Percentiles rank a stretch among this genome's conserved stretches.
phyloP scores from a whole-genome alignment of 2,113 vertebrate genomes.

The Oostethus manadensis region DNA sequence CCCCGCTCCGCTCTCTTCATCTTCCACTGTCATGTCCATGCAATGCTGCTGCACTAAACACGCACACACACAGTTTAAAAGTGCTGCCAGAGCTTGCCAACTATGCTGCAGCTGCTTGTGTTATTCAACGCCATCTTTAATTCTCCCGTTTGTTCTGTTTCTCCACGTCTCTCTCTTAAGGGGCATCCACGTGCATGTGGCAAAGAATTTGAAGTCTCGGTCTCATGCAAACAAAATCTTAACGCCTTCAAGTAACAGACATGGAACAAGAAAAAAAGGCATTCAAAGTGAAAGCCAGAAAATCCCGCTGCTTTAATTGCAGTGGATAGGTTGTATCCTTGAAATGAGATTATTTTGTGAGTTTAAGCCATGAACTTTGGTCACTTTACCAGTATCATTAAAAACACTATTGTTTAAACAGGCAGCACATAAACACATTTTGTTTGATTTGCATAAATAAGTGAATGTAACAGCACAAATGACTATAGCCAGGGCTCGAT shows the following conservation, averaged over 20 bases:
- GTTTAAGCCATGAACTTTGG: slow-evolving; percentile 45
- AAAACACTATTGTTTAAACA: slow-evolving; percentile 48
- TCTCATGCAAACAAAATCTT: slow-evolving; percentile 13
- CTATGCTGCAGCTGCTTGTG: slow-evolving; percentile 6
- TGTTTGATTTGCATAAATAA: slow-evolving; percentile 11
- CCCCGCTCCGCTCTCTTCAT: slow-evolving; percentile 14
- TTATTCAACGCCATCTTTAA: neutral
- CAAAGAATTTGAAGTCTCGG: slow-evolving; percentile 43
- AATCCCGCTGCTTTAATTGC: slow-evolving; percentile 5
- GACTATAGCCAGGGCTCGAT: no score
- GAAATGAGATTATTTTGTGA: neutral
- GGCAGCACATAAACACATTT: slow-evolving; percentile 15
- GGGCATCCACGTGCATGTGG: slow-evolving; percentile 48
- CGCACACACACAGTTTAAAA: slow-evolving; percentile 3
- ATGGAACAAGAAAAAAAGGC: slow-evolving; percentile 2
- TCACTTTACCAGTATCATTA: slow-evolving; percentile 28
- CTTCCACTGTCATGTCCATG: slow-evolving; percentile 28
- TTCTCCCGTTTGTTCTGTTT: slow-evolving; percentile 23
- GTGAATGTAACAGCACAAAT: no score
- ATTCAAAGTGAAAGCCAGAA: slow-evolving; percentile 16
- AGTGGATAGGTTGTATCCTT: neutral
- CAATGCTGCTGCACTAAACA: neutral
- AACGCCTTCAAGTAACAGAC: neutral
- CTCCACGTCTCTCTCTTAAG: slow-evolving; percentile 36
- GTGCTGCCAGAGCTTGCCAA: slow-evolving; percentile 14